phyloP scores from a whole-genome alignment of 2,888 invertebrate genomes.

The Odontocolon sp. region DNA sequence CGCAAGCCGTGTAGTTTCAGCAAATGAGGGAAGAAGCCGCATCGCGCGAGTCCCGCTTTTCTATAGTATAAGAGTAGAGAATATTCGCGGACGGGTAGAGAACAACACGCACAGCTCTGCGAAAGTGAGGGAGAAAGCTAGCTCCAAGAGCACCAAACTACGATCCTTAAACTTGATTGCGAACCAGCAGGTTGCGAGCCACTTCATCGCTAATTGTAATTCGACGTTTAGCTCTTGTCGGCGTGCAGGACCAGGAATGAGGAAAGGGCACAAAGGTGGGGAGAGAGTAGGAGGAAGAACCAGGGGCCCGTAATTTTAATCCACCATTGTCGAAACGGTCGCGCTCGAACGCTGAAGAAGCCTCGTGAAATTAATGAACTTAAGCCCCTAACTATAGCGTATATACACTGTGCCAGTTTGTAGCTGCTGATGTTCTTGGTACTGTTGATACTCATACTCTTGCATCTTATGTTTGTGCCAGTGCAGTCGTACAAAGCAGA shows the following conservation, averaged over 20 bases:
- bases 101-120: slow-evolving; percentile 11
- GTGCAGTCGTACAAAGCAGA: slow-evolving; percentile 19
- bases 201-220: slow-evolving; percentile 78
- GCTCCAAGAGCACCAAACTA: slow-evolving; percentile 62
- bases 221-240: slow-evolving; percentile 71
- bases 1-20: slow-evolving; percentile 29
- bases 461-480: background rate
- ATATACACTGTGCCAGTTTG: slow-evolving; percentile 24
- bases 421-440: too few relatives aligned
- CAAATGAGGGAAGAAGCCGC: slow-evolving; percentile 47
- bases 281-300: slow-evolving; percentile 31
- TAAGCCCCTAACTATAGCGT: slow-evolving; percentile 67
- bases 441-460: background rate
- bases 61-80: slow-evolving; percentile 19
- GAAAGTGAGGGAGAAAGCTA: slow-evolving; percentile 36
- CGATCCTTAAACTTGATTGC: slow-evolving; percentile 69
- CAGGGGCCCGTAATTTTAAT: slow-evolving; percentile 72
- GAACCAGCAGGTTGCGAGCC: slow-evolving; percentile 62
- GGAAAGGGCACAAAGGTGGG: slow-evolving; percentile 35
- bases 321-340: slow-evolving; percentile 69
- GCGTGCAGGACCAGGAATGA: slow-evolving; percentile 42
- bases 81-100: background rate
- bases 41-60: background rate
- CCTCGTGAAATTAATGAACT: slow-evolving; percentile 76
- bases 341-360: slow-evolving; percentile 65